Base-by-base conservation (phyloP, 2,113 vertebrate genomes). In the Glaucomys volans region DNA sequence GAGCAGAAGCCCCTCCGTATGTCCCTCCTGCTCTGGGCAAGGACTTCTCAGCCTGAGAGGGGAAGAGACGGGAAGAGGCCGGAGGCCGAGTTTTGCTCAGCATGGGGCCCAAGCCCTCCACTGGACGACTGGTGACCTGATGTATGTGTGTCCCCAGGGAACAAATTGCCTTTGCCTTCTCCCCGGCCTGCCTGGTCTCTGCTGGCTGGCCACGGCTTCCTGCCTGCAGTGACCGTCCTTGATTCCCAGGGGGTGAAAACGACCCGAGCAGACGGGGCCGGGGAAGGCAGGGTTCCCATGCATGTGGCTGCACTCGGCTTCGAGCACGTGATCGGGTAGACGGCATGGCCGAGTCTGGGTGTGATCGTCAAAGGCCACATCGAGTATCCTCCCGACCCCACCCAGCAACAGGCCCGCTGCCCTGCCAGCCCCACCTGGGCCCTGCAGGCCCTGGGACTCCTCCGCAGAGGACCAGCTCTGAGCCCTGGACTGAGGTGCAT, bases 1-100 rank as follows among this genome's bases (percentile, higher is more conserved):
- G 2, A 5, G 2, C 22, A 1, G 18, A 14, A 5, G 75, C 22
- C 12, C 10, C 10, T 22, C 44, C 67, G 5, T 0, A 1, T 1
- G 17, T 57, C 42, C 37, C 52, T 7, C n/a, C 42, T 40, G 1
- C n/a, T 9, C 24, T 4, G 26, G 26, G 26, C 47, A 7, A 40
- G n/a, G 28, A 17, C 66, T 52, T 40, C 69, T 20, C 2, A 26
- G 82, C 18, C 44, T n/a, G 5, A 18, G 28, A n/a, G 14, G 2
- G 17, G 16, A 11, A 74, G 42, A 20, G 4, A 67, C 71, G 0
- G 9, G 62, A 26, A 11, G 8, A 62, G 59, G 59, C 9, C 24
- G 2, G 59, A 62, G 37, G 76, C 82, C 18, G 64, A 44, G 54
- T n/a, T 72, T 3, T 8, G 37, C 4, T 81, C 20, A 7, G 2